Evolutionary conservation across 2,113 vertebrate genomes (phyloP).

Genomic region (Ramphastos sulfuratus): DNA sequence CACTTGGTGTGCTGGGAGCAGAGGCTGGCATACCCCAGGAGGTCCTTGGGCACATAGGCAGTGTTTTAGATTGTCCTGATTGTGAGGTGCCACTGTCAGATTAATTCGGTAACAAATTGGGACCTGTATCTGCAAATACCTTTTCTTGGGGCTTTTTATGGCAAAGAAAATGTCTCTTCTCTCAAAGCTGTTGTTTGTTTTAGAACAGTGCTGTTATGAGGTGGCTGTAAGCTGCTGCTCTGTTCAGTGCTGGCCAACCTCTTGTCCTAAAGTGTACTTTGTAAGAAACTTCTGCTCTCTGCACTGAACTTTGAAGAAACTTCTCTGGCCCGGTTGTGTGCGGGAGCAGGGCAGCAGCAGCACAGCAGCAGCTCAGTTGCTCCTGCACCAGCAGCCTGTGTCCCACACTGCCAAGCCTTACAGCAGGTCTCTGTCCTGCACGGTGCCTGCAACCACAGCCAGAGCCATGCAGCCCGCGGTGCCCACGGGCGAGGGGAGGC

Average conservation of each 20-base stretch:
- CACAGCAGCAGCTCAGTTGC: not conserved
- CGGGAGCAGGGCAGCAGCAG: not conserved
- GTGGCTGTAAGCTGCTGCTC: not conserved
- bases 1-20: not conserved
- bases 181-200: conserved; percentile 21
- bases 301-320: conserved; percentile 27
- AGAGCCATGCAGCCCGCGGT: not conserved
- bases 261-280: not conserved
- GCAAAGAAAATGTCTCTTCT: not conserved
- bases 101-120: not conserved
- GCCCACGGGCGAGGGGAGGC: not conserved
- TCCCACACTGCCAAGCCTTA: conserved; percentile 83
- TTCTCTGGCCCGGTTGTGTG: not conserved
- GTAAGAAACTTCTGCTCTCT: not conserved
- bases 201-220: not conserved
- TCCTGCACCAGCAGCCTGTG: not conserved
- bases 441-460: not conserved
- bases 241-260: not conserved
- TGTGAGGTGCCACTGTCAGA: not conserved
- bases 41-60: rapidly evolving
- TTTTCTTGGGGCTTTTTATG: conserved; percentile 3
- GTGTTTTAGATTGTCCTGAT: not conserved
- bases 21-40: not conserved
- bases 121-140: conserved; percentile 21
- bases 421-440: conserved; percentile 52